Evolutionary conservation across 2,888 invertebrate genomes (phyloP).

Genomic region (Volucella zonaria): DNA sequence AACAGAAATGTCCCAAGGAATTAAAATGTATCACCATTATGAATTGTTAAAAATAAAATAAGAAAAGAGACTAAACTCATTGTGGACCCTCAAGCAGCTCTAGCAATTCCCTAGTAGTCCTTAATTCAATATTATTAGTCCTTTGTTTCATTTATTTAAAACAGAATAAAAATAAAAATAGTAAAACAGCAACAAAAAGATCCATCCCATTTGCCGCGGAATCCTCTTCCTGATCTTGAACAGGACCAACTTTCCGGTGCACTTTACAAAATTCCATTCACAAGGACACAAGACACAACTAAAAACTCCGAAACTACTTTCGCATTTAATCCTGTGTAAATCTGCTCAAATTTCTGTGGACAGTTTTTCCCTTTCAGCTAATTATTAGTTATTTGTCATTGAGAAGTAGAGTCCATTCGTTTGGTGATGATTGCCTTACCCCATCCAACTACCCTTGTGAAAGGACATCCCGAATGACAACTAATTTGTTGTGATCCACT

Average conservation of each 20-base stretch:
- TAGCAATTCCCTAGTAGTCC: slow-evolving; percentile 42
- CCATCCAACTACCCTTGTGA: background rate
- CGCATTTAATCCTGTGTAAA: slow-evolving; percentile 63
- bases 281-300: background rate
- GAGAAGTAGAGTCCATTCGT: slow-evolving; percentile 36
- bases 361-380: slow-evolving; percentile 72
- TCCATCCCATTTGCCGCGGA: background rate
- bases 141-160: slow-evolving; percentile 51
- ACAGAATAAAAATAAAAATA: slow-evolving; percentile 44
- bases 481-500: slow-evolving; percentile 41
- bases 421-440: slow-evolving; percentile 1
- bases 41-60: background rate
- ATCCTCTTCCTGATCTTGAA: slow-evolving; percentile 1
- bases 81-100: background rate
- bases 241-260: slow-evolving; percentile 61
- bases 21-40: background rate
- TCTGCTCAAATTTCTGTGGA: slow-evolving; percentile 64
- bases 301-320: slow-evolving; percentile 33
- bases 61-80: background rate
- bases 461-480: slow-evolving; percentile 43
- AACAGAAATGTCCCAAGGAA: slow-evolving; percentile 4
- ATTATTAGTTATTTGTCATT: slow-evolving; percentile 70
- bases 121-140: slow-evolving; percentile 45
- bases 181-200: slow-evolving; percentile 27
- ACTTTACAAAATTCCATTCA: slow-evolving; percentile 1